These are phyloP conservation scores for Druon quercuslanigerum DNA, from an alignment of 1,140 invertebrate genomes.

Conservation along the genomic window DNA sequence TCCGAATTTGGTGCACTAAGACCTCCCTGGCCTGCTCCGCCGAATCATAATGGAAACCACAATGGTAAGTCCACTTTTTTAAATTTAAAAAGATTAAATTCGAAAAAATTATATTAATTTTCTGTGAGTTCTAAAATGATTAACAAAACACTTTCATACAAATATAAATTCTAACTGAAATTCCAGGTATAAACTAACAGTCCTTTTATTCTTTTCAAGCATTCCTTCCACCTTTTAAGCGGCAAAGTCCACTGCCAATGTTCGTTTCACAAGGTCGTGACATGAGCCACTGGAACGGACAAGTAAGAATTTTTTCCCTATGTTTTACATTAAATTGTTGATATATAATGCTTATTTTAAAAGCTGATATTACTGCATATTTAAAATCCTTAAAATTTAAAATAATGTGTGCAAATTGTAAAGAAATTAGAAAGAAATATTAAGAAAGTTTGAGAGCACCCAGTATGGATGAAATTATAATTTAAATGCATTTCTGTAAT, in stretches of 20 bases:
- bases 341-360: background rate
- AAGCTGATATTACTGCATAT: background rate
- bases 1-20: constrained; percentile 57
- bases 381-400: background rate
- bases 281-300: constrained; percentile 64
- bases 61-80: constrained; percentile 39
- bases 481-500: too few relatives aligned
- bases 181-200: too few relatives aligned
- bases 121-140: too few relatives aligned
- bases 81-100: background rate
- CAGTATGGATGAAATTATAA: too few relatives aligned
- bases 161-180: too few relatives aligned
- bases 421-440: too few relatives aligned
- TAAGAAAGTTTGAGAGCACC: too few relatives aligned
- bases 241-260: constrained; percentile 69
- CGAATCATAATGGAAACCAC: constrained; percentile 58
- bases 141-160: too few relatives aligned
- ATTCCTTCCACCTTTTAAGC: constrained; percentile 60
- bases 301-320: constrained; percentile 49
- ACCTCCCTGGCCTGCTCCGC: constrained; percentile 50
- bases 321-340: constrained; percentile 17
- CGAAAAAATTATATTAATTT: too few relatives aligned
- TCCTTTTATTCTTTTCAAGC: constrained; percentile 43
- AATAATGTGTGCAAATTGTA: too few relatives aligned
- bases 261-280: constrained; percentile 60